A percentile compares a stretch with the other conserved stretches of the same genome.
Evolutionary conservation across 2,888 invertebrate genomes (phyloP).

Genomic region (Dichetophora obliterata): DNA sequence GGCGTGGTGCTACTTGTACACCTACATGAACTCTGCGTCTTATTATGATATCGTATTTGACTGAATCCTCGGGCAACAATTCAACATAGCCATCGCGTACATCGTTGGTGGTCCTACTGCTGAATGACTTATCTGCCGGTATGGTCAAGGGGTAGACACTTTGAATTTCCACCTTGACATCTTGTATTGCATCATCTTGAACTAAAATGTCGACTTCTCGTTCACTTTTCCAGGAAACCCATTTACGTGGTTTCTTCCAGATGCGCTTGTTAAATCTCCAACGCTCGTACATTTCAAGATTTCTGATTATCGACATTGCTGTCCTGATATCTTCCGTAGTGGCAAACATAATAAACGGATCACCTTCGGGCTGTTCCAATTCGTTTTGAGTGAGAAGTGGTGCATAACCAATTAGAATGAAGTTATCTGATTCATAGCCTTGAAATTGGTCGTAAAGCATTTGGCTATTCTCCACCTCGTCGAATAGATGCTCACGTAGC

Average conservation of each 20-base stretch:
- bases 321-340: conserved; percentile 70
- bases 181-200: conserved; percentile 72
- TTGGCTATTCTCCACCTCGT: conserved; percentile 69
- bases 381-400: conserved; percentile 73
- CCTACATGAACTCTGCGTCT: conserved; percentile 73
- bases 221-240: conserved; percentile 78
- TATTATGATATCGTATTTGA: conserved; percentile 73
- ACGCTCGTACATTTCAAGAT: conserved; percentile 71
- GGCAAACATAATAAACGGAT: conserved; percentile 79
- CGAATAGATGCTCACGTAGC: conserved; percentile 74
- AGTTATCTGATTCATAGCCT: conserved; percentile 65
- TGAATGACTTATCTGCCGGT: conserved; percentile 70
- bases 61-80: conserved; percentile 72
- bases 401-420: conserved; percentile 77
- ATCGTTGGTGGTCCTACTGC: conserved; percentile 72
- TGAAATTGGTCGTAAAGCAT: conserved; percentile 68
- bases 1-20: conserved; percentile 74
- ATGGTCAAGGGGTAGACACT: conserved; percentile 73
- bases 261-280: conserved; percentile 72
- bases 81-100: conserved; percentile 80
- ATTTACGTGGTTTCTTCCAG: conserved; percentile 72
- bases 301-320: conserved; percentile 71
- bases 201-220: conserved; percentile 73
- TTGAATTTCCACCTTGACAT: conserved; percentile 78
- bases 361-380: conserved; percentile 72